phyloP scores from a whole-genome alignment of 2,113 vertebrate species.

The Pholis gunnellus region DNA sequence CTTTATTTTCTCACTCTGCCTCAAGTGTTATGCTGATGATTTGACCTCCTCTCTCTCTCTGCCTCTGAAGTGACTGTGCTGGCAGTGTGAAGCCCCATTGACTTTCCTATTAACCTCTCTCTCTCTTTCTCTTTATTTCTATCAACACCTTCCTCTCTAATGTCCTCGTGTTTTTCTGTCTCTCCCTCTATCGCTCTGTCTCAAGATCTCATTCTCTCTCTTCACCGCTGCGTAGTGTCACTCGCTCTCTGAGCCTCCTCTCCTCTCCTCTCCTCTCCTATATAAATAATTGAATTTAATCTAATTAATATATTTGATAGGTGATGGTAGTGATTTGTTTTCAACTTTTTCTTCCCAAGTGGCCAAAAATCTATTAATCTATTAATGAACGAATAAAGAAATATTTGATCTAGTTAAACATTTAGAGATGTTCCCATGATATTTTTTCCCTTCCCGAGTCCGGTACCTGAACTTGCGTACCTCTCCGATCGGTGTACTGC shows the following conservation, averaged over 20 bases:
- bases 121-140: slow-evolving; percentile 10
- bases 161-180: neutral
- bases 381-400: no score
- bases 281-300: no score
- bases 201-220: neutral
- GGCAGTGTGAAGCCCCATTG: slow-evolving; percentile 11
- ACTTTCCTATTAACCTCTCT: slow-evolving; percentile 18
- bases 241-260: neutral
- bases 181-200: neutral
- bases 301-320: no score
- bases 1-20: slow-evolving; percentile 31
- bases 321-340: no score
- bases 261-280: no score
- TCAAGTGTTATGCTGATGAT: slow-evolving; percentile 27
- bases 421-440: no score
- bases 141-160: neutral
- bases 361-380: no score
- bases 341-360: no score
- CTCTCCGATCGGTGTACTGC: no score
- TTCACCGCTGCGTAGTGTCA: neutral
- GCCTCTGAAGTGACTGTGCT: slow-evolving; percentile 10
- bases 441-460: no score
- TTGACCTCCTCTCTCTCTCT: neutral
- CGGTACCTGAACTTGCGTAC: no score
- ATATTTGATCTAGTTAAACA: no score